These are phyloP conservation scores for Stenodera caucasica DNA, from an alignment of 2,888 invertebrate genomes.

Conservation along the genomic window DNA sequence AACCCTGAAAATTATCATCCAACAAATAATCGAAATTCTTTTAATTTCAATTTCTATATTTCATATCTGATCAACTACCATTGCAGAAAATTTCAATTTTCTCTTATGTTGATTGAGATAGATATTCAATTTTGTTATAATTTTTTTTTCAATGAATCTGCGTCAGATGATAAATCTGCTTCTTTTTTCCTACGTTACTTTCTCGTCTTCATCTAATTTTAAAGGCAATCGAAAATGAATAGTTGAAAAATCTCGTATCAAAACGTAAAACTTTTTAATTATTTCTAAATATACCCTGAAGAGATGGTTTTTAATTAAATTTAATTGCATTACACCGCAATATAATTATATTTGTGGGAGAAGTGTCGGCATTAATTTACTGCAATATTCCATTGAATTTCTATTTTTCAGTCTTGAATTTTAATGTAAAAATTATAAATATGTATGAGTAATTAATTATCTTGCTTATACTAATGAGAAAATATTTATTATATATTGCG, in stretches of 20 bases:
- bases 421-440: too few relatives aligned
- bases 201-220: background rate
- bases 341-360: background rate
- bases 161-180: background rate
- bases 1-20: background rate
- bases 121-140: background rate
- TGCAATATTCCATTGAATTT: background rate
- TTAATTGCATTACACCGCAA: slow-evolving; percentile 18
- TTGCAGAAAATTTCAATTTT: background rate
- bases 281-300: background rate
- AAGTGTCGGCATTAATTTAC: background rate
- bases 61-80: background rate
- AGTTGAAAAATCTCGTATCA: background rate
- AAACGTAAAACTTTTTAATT: background rate
- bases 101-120: background rate
- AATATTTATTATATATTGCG: too few relatives aligned
- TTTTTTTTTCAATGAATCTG: too few relatives aligned
- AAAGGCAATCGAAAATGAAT: too few relatives aligned
- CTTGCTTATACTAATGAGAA: too few relatives aligned
- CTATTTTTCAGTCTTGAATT: background rate
- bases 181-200: background rate
- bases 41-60: background rate
- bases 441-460: too few relatives aligned
- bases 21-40: background rate
- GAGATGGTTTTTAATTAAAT: slow-evolving; percentile 21